Evolutionary conservation across 2,113 vertebrate genomes (phyloP), one percentile per base, ranked within the genome.

Genomic region (Pontoporia blainvillei): DNA sequence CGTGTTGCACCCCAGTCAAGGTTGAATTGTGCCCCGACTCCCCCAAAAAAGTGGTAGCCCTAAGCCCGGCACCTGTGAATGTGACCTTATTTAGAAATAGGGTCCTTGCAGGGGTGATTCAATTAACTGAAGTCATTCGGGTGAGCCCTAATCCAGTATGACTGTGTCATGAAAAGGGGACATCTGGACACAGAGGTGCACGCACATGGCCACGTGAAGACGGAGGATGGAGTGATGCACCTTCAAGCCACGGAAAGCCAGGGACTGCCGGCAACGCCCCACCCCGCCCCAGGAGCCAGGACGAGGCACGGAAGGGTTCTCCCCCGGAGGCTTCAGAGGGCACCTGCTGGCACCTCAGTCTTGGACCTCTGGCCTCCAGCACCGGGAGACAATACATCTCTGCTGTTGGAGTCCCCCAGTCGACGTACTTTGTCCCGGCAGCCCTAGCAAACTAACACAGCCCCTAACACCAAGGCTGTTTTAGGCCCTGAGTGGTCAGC

Each of bases 161-260:
- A 14, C 67, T 10, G 9, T 36, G 61, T 66, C 69, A 18, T 14
- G 17, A 21, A 54, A 82, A 27, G 49, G 49, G 44, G 20, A 88
- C 54, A 8, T 1, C 0, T 27, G 62, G 72, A 72, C 14, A 11
- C 44, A 62, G n/a, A 79, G 41, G 46, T 12, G 44, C 15, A 8
- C 1, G 0, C 2, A 4, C n/a, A 21, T 15, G 21, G 15, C n/a
- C 15, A 5, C 0, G 1, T 15, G 78, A 64, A 25, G 44, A 79
- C 0, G 0, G 23, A 79, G 36, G 44, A 3, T 7, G 2, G 6
- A 46, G 12, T 11, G 15, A 5, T 3, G 9, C 0, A 1, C 10
- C 59, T 36, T 31, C 41, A 78, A 14, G 39, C 34, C 75, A 25
- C 6, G 2, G 13, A 52, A 1, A 1, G 9, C 61, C 15, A 20